Percentiles rank a stretch among this genome's conserved stretches.
Evolutionary conservation across 2,888 invertebrate species (phyloP).

Genomic region (Icerya purchasi): DNA sequence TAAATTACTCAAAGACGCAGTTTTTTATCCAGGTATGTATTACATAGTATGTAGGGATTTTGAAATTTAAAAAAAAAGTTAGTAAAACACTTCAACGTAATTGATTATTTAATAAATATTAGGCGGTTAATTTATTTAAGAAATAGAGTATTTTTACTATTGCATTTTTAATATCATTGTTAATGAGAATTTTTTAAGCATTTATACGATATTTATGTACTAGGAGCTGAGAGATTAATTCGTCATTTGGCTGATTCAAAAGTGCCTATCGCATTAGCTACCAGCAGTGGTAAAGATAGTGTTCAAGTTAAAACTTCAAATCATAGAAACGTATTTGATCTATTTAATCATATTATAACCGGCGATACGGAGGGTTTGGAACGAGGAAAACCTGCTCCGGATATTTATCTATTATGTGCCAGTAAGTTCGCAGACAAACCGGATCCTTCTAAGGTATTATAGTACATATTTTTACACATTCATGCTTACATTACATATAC

Average conservation of each 20-base stretch:
- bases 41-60: no score
- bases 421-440: constrained; percentile 46
- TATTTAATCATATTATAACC: constrained; percentile 58
- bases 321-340: constrained; percentile 39
- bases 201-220: no score
- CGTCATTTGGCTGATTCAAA: constrained; percentile 47
- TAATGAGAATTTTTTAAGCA: no score
- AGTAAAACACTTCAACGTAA: not conserved
- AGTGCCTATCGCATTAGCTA: constrained; percentile 73
- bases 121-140: no score
- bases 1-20: constrained; percentile 36
- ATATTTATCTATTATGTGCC: constrained; percentile 61
- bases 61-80: constrained; percentile 1
- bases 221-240: constrained; percentile 58
- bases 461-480: no score
- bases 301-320: constrained; percentile 45
- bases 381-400: constrained; percentile 71
- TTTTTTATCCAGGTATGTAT: constrained; percentile 42
- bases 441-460: constrained; percentile 32
- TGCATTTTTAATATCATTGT: not conserved
- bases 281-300: constrained; percentile 54
- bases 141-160: no score
- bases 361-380: constrained; percentile 69
- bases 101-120: no score
- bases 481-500: not conserved